Percentiles rank a stretch among this genome's conserved stretches.
These are phyloP conservation scores for Cryptomyrus ogoouensis DNA, from an alignment of 2,113 vertebrate species.

Conservation along the genomic window DNA sequence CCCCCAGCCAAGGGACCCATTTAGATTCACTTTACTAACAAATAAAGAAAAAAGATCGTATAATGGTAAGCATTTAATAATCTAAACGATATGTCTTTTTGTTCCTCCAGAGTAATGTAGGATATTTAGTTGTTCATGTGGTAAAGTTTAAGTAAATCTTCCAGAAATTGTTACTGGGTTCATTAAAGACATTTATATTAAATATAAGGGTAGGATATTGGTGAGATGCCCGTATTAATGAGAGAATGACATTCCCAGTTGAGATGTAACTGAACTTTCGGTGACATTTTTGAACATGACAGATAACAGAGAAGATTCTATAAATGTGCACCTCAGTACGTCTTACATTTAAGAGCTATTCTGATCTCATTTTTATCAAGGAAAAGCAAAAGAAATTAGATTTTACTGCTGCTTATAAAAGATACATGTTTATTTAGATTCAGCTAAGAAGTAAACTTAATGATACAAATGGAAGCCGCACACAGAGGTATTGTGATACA, in stretches of 20 bases:
- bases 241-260: background rate
- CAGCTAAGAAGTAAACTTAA: background rate
- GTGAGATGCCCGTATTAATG: background rate
- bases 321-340: background rate
- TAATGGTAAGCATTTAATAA: background rate
- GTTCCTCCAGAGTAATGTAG: background rate
- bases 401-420: background rate
- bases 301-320: background rate
- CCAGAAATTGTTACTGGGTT: background rate
- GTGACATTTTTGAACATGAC: background rate
- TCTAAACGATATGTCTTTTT: background rate
- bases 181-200: background rate
- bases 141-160: background rate
- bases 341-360: background rate
- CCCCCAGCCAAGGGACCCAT: background rate
- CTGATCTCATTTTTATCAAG: background rate
- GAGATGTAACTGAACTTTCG: background rate
- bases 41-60: background rate
- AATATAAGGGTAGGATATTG: background rate
- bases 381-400: background rate
- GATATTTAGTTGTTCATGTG: background rate
- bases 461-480: background rate
- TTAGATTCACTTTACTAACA: background rate
- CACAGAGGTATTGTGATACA: background rate
- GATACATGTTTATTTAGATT: background rate